phyloP scores from a whole-genome alignment of 2,888 invertebrate species.

The Anticlea derivata region DNA sequence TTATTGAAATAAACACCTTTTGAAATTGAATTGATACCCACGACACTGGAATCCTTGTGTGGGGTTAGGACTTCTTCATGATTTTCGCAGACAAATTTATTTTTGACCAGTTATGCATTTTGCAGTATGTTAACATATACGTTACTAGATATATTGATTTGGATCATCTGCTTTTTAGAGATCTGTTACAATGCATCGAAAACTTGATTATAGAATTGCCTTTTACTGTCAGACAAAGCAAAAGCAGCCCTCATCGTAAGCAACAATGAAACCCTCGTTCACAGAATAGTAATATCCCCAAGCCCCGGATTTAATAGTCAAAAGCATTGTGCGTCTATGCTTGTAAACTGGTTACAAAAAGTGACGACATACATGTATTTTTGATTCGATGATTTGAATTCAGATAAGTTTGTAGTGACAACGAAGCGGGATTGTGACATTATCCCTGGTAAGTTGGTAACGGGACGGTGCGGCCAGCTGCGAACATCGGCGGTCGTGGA shows the following conservation, averaged over 20 bases:
- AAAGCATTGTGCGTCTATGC: conserved; percentile 43
- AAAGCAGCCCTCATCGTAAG: conserved; percentile 26
- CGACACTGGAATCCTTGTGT: too few species aligned
- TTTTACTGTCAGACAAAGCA: conserved; percentile 15
- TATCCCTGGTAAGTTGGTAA: conserved; percentile 52
- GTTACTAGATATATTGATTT: too few species aligned
- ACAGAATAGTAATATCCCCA: conserved; percentile 34
- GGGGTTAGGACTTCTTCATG: too few species aligned
- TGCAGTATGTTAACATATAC: too few species aligned
- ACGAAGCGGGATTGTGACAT: conserved; percentile 55
- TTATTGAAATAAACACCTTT: too few species aligned
- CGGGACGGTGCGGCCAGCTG: conserved; percentile 63
- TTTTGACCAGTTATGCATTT: too few species aligned
- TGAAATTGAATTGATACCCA: too few species aligned
- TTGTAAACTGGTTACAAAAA: conserved; percentile 52
- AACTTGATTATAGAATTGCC: not conserved
- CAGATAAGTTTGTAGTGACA: conserved; percentile 50
- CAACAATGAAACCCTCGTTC: conserved; percentile 37
- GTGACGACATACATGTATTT: conserved; percentile 47
- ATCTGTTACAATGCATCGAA: too few species aligned
- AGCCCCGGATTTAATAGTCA: conserved; percentile 38
- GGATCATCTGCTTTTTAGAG: too few species aligned
- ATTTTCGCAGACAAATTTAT: too few species aligned
- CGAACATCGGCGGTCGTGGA: conserved; percentile 48
- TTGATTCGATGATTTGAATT: conserved; percentile 41